Evolutionary conservation across 2,888 invertebrate genomes (phyloP).

Genomic region (Argyresthia albistria): DNA sequence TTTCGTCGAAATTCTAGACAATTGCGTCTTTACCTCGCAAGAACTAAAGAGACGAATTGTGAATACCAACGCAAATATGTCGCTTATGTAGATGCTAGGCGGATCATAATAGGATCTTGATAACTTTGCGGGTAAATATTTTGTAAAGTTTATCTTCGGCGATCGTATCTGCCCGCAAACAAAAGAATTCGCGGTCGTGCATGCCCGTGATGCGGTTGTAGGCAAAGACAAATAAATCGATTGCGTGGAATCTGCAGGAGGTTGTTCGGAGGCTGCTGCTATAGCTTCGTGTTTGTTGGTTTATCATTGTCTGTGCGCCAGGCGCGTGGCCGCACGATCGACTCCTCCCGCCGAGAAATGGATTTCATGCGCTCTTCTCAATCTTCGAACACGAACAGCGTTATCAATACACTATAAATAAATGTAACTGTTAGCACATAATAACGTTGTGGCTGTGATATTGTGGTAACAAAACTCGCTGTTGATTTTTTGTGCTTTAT

Average conservation of each 20-base stretch:
- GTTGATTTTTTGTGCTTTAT: not conserved
- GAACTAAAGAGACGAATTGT: too few relatives aligned
- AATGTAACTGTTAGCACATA: conserved; percentile 2
- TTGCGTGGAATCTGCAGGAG: conserved; percentile 4
- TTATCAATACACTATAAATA: not conserved
- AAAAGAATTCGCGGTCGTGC: conserved; percentile 20
- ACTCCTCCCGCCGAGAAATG: conserved; percentile 7
- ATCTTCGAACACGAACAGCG: conserved; percentile 6
- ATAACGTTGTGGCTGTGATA: not conserved
- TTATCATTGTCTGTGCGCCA: conserved; percentile 10
- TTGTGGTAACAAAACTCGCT: not conserved
- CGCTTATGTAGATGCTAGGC: too few relatives aligned
- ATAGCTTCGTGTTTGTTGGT: conserved; percentile 10
- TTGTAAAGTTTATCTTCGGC: too few relatives aligned
- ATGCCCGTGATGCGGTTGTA: conserved; percentile 15
- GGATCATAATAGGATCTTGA: too few relatives aligned
- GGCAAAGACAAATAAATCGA: conserved; percentile 6
- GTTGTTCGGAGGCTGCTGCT: not conserved
- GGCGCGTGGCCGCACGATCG: conserved; percentile 6
- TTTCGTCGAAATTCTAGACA: too few relatives aligned
- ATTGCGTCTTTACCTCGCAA: too few relatives aligned
- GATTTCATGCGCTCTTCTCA: conserved; percentile 8
- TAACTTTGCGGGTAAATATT: too few relatives aligned
- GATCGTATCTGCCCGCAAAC: not conserved
- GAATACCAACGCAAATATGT: too few relatives aligned